Evolutionary conservation across 1,140 invertebrate genomes (phyloP).

Genomic region (Brachionus plicatilis): DNA sequence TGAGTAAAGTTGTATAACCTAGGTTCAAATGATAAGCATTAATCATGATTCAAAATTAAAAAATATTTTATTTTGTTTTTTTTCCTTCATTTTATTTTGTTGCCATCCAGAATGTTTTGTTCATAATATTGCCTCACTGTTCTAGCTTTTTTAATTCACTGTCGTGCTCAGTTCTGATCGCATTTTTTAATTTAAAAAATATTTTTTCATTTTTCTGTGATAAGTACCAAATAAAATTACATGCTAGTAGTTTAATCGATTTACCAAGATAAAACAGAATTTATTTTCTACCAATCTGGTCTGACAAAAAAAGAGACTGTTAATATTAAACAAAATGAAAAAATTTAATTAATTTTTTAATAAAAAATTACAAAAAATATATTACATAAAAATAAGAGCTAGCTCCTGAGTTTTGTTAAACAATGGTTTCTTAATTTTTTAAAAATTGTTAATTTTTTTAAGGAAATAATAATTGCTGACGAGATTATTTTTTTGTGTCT

Average conservation of each 20-base stretch:
- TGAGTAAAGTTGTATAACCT: not conserved
- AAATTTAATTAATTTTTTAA: not conserved
- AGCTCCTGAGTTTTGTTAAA: too few species aligned
- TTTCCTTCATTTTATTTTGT: not conserved
- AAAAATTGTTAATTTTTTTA: too few species aligned
- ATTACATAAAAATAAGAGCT: too few species aligned
- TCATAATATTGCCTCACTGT: not conserved
- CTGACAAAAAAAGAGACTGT: too few species aligned
- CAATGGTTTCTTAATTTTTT: too few species aligned
- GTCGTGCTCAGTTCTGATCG: not conserved
- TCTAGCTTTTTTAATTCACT: not conserved
- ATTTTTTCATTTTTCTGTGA: not conserved
- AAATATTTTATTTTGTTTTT: not conserved
- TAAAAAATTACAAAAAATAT: too few species aligned
- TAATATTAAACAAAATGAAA: not conserved
- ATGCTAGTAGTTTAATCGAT: not conserved
- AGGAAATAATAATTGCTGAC: too few species aligned
- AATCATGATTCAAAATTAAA: not conserved
- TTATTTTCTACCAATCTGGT: not conserved
- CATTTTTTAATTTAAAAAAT: not conserved
- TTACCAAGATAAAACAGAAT: not conserved
- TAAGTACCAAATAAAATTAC: not conserved
- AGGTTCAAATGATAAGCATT: conserved; percentile 1
- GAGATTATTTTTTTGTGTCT: too few species aligned
- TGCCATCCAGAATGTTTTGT: not conserved